Evolutionary conservation across 2,888 invertebrate genomes (phyloP), one percentile per base, ranked within the genome.

Genomic region (Acleris sparsana): DNA sequence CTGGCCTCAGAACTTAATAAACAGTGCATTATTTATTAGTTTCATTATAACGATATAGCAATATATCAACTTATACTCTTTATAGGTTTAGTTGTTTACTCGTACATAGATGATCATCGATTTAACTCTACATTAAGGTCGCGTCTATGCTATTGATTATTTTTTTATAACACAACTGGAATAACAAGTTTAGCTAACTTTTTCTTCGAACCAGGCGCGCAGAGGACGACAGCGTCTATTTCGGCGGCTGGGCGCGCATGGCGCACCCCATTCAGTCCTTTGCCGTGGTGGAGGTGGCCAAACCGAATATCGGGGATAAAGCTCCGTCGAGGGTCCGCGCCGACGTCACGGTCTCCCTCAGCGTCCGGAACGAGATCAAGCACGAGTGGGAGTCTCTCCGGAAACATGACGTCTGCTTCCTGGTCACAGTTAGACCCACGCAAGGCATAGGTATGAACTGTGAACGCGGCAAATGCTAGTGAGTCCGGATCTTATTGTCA

Each of bases 241-340:
- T 98, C 89, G 99, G 99, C 16, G 99, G 99, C 2, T 99, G 99
- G 99, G 99, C 99, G 0, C 94, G 99, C 70, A 99, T 99, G 99
- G 99, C 99, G 0, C 96, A 99, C 75, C 98, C 99, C 0, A 96
- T 99, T 64, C 94, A 96, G 9, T 95, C 96, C 68, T 99, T 99
- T 87, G 96, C 97, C 3, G 97, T 99, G 1, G 97, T 99, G 0
- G 99, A 99, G 90, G 98, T 99, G 9, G 96, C 97, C 0, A 97
- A 97, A 78, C 97, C 97, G 0, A 97, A 97, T 82, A 96, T 97
- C 53, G 96, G 99, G 0, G 99, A 99, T 85, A 97, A 97, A 78
- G 96, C 98, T 53, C 99, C 99, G 0, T 98, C 99, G 0, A 93
- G 98, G 63, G 99, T 99, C 0, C 94, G 99, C 51, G 99, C 99